A percentile compares a stretch with the other conserved stretches of the same genome.
phyloP scores from a whole-genome alignment of 2,888 invertebrate species.

The Nemurella pictetii region DNA sequence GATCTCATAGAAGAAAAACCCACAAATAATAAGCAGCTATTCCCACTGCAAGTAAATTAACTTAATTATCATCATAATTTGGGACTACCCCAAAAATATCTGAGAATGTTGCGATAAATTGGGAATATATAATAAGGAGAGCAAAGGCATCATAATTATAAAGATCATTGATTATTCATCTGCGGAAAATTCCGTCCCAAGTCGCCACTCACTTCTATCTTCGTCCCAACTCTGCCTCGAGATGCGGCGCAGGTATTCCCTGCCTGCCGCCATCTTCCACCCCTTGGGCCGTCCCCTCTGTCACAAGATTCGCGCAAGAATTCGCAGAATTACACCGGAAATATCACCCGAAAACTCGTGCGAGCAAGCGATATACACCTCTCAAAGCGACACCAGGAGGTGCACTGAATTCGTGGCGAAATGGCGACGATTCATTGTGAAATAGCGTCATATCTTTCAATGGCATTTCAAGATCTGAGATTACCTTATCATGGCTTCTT shows the following conservation, averaged over 20 bases:
- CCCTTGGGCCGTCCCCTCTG: not conserved
- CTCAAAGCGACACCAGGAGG: not conserved
- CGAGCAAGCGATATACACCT: not conserved
- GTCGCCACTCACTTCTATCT: not conserved
- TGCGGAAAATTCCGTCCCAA: no score
- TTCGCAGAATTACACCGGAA: not conserved
- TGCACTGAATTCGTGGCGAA: not conserved
- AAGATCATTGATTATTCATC: no score
- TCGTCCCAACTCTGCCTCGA: not conserved
- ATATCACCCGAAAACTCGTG: not conserved
- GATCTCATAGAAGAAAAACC: no score
- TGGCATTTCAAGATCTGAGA: not conserved
- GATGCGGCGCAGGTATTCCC: not conserved
- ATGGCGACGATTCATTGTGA: not conserved
- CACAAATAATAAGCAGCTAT: no score
- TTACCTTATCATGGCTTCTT: not conserved
- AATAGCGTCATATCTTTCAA: no score
- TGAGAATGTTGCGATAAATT: no score
- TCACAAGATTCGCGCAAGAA: not conserved
- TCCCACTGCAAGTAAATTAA: no score
- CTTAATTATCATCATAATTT: no score
- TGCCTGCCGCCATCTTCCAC: not conserved
- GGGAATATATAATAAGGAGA: no score
- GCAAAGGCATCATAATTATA: no score
- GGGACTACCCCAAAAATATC: no score